phyloP scores from a whole-genome alignment of 2,797 vertebrate genomes.

The Acrocephalus scirpaceus region DNA sequence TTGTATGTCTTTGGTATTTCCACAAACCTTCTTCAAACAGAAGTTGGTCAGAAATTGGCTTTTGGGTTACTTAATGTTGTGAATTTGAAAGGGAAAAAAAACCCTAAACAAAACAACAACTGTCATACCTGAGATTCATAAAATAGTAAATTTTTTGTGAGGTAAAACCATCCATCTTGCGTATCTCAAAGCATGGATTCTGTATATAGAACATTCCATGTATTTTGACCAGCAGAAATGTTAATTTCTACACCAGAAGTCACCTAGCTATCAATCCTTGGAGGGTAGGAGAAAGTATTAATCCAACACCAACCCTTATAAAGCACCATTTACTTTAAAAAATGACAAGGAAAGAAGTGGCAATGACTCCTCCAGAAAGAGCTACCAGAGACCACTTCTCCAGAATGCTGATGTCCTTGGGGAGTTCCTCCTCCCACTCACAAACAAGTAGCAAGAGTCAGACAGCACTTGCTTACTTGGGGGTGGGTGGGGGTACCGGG shows the following conservation, averaged over 20 bases:
- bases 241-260: not conserved
- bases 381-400: not conserved
- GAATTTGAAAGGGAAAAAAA: not conserved
- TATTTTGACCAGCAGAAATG: not conserved
- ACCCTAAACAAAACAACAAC: not conserved
- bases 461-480: not conserved
- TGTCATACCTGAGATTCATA: not conserved
- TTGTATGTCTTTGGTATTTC: fast-evolving
- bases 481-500: fast-evolving
- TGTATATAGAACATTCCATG: fast-evolving
- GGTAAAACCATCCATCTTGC: not conserved
- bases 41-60: not conserved
- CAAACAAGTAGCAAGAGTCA: not conserved
- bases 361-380: not conserved
- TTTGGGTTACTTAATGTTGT: not conserved
- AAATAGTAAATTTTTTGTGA: not conserved
- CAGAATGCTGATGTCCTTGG: too few relatives aligned
- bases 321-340: not conserved
- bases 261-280: not conserved
- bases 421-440: not conserved
- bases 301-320: not conserved
- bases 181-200: not conserved
- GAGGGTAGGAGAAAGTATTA: not conserved
- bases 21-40: not conserved
- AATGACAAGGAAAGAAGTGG: not conserved